Percentiles rank a stretch among this genome's conserved stretches.
Conservation (phyloP, 2,113 vertebrate species). For the Silurus meridionalis region DNA sequence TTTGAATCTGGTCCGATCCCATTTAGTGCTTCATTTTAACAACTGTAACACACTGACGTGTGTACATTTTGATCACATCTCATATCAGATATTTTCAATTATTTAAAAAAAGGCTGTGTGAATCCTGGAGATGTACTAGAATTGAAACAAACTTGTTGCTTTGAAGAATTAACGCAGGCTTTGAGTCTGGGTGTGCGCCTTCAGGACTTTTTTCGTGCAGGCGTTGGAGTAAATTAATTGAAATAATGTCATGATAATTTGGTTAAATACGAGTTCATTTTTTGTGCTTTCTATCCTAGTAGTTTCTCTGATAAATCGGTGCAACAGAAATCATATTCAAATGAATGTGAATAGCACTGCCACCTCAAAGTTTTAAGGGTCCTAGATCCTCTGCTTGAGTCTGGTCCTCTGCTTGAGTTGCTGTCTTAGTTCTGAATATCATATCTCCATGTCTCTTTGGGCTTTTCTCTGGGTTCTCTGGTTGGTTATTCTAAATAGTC, state of each 20-base stretch:
- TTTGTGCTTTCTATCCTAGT: neutral
- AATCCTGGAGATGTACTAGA: neutral
- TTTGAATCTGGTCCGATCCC: neutral
- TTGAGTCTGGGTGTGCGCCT: neutral
- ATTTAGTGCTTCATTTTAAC: neutral
- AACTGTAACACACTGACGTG: neutral
- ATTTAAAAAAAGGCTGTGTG: neutral
- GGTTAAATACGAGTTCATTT: neutral
- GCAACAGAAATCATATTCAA: neutral
- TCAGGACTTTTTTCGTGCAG: neutral
- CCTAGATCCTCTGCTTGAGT: neutral
- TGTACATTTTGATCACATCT: neutral
- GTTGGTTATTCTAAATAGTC: neutral
- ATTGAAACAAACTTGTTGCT: neutral
- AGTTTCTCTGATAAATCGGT: neutral
- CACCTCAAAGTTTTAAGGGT: neutral
- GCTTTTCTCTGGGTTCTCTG: neutral
- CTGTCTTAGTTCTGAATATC: neutral
- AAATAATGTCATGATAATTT: neutral
- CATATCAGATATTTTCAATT: neutral
- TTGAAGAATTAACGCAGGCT: neutral
- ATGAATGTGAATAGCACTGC: neutral
- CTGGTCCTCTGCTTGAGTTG: neutral
- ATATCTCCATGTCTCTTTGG: neutral
- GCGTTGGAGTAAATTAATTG: neutral